Conservation (phyloP, 2,113 vertebrate species). For the Toxotes jaculatrix region DNA sequence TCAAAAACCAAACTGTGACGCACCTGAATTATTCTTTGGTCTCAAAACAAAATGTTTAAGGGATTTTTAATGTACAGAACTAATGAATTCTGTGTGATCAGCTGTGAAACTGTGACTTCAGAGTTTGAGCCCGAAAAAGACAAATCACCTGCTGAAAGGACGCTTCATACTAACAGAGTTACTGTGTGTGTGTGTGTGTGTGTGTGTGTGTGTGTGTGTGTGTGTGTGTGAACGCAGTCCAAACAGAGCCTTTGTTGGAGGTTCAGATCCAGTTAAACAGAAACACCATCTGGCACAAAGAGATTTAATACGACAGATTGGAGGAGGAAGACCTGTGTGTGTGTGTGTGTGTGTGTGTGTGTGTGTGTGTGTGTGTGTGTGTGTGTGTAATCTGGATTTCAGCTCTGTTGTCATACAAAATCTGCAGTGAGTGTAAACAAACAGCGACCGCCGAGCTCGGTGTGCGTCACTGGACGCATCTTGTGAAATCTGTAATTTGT, state of each 20-base stretch:
- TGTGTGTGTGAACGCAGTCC: constrained; percentile 19
- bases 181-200: constrained; percentile 30
- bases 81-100: no score
- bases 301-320: constrained; percentile 62
- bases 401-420: constrained; percentile 71
- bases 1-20: no score
- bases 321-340: constrained; percentile 34
- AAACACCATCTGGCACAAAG: constrained; percentile 71
- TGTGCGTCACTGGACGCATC: background rate
- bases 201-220: constrained; percentile 32
- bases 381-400: constrained; percentile 65
- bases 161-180: background rate
- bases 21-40: no score
- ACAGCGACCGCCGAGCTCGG: constrained; percentile 29
- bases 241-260: constrained; percentile 39
- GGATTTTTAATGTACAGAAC: no score
- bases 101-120: no score
- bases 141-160: background rate
- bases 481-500: background rate
- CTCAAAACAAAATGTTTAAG: no score
- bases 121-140: no score
- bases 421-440: constrained; percentile 62
- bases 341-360: constrained; percentile 38
- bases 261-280: constrained; percentile 58
- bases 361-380: constrained; percentile 50